phyloP scores from a whole-genome alignment of 1,140 invertebrate species.

The Oncopodura yosiiana region DNA sequence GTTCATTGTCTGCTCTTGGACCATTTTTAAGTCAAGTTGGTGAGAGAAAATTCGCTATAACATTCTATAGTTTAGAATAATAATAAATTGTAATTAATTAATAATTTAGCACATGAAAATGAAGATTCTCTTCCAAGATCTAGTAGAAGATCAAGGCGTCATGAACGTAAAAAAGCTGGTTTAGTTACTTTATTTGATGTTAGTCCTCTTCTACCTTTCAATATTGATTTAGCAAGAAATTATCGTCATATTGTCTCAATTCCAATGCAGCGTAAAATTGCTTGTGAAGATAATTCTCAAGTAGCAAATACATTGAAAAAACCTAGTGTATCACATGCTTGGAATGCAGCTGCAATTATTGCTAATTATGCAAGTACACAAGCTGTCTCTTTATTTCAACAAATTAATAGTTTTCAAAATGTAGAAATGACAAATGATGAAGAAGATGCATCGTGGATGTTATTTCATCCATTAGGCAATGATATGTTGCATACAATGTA shows the following conservation, averaged over 20 bases:
- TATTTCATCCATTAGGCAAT: conserved; percentile 72
- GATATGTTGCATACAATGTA: conserved; percentile 73
- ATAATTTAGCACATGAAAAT: conserved; percentile 32
- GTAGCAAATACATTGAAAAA: conserved; percentile 11
- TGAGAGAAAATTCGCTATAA: no score
- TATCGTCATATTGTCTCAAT: conserved; percentile 46
- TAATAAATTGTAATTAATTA: no score
- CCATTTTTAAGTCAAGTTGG: conserved; percentile 41
- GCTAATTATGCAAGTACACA: not conserved
- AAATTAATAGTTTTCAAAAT: not conserved
- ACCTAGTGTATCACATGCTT: conserved; percentile 13
- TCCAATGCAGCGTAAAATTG: conserved; percentile 1
- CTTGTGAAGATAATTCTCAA: conserved; percentile 19
- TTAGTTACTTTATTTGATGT: conserved; percentile 70
- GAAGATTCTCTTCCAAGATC: not conserved
- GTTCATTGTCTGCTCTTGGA: conserved; percentile 65
- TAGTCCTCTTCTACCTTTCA: conserved; percentile 63
- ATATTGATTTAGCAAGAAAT: conserved; percentile 66
- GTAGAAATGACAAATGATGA: conserved; percentile 20
- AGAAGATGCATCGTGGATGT: conserved; percentile 58
- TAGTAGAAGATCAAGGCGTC: conserved; percentile 5
- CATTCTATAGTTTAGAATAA: no score
- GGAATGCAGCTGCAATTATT: conserved; percentile 21
- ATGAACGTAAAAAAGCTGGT: conserved; percentile 41
- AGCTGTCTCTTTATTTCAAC: conserved; percentile 4